Base-by-base conservation (phyloP, 2,797 vertebrate species). In the Cygnus olor region DNA sequence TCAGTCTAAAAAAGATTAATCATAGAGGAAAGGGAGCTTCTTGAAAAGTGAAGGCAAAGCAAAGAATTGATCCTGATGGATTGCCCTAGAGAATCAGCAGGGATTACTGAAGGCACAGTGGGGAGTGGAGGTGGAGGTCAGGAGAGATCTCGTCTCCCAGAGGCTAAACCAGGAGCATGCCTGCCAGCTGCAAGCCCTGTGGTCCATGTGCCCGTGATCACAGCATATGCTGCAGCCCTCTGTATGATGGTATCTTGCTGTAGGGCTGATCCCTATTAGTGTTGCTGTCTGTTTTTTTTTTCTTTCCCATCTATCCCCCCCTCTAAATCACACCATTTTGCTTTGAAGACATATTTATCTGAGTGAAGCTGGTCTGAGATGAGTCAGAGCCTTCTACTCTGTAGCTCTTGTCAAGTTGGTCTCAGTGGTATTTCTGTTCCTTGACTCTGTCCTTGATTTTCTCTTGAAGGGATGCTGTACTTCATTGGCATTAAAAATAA, bases 161-260 rank as follows among this genome's bases (percentile, higher is more conserved):
- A 28, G 42, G 69, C 63, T 78, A 45, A 66, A 0, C 11, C 11
- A 40, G 22, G 60, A 66, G 16, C 0, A 2, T 49, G 68, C 24
- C 74, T 89, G 82, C 58, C 56, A 34, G 91, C 61, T 10, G 3
- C 36, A 6, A 38, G 61, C 51, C 60, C 51, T 4, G 11, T 1
- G 1, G 49, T 49, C 9, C 2, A 1, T 4, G 47, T 49, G 53
- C 71, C 49, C 14, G 0, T 0, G 17, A 47, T 61, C 1, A 2
- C 49, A 69, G 61, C 57, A 16, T 8, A 2, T 28, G 74, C 82
- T 65, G 40, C 66, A 78, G 64, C 72, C 66, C 77, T 42, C 38
- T 0, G 0, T 3, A 22, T 54, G 0, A 9, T 15, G 65, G 45
- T 15, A 10, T 86, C 80, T 85, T 71, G 76, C 61, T 69, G 57